Percentiles rank a stretch among this genome's conserved stretches.
Evolutionary conservation across 2,797 vertebrate species (phyloP).

Genomic region (Morelia viridis): DNA sequence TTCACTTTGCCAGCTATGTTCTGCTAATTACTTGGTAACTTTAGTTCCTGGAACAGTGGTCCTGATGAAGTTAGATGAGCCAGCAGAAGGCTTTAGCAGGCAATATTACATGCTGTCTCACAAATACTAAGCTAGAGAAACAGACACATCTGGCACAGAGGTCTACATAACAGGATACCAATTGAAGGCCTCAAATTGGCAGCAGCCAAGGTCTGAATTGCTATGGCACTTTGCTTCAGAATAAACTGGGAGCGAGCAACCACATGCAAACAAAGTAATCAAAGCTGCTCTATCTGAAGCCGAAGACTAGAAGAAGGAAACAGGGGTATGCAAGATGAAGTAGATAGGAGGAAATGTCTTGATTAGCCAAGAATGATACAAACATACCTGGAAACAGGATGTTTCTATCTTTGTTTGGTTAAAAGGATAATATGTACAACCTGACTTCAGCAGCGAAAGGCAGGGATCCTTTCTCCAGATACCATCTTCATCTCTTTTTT

Average conservation of each 20-base stretch:
- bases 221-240: neutral
- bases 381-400: neutral
- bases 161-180: neutral
- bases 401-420: neutral
- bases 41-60: conserved; percentile 47
- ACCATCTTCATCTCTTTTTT: neutral
- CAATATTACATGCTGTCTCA: neutral
- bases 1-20: conserved; percentile 61
- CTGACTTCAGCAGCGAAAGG: neutral
- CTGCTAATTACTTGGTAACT: conserved; percentile 60
- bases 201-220: neutral
- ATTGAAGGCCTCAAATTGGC: neutral
- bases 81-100: too few relatives aligned
- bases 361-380: neutral
- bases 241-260: neutral
- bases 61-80: conserved; percentile 17
- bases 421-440: neutral
- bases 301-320: neutral
- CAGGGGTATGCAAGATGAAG: neutral
- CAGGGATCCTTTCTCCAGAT: accelerated
- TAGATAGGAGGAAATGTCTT: neutral
- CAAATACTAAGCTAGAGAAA: neutral
- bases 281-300: neutral
- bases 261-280: neutral
- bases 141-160: neutral